These are phyloP conservation scores for Actinostola sp. DNA, from an alignment of 92 coral and sea anemone genomes.

Conservation along the genomic window DNA sequence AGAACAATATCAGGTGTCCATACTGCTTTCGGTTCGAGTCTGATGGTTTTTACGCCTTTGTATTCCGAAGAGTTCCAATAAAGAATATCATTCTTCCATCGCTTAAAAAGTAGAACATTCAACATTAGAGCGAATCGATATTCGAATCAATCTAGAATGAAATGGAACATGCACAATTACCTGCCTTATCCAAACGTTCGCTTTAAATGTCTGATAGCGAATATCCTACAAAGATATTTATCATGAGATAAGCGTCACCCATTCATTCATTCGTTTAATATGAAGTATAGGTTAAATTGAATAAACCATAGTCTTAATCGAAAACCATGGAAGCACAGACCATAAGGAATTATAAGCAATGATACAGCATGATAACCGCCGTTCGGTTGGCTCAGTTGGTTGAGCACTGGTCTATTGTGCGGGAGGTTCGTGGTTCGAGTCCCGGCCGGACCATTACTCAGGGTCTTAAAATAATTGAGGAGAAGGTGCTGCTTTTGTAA, in stretches of 20 bases:
- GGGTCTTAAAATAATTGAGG: no score
- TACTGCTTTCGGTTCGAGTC: slow-evolving; percentile 72
- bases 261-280: not conserved
- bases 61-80: slow-evolving; percentile 69
- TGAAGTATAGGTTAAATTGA: no score
- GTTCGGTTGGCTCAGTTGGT: no score
- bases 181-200: slow-evolving; percentile 93
- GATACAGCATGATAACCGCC: no score
- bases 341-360: no score
- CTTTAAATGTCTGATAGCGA: slow-evolving; percentile 83
- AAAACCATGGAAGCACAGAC: no score
- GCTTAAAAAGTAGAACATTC: slow-evolving; percentile 3
- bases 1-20: slow-evolving; percentile 95
- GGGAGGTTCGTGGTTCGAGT: no score
- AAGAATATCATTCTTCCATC: slow-evolving; percentile 82
- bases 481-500: no score
- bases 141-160: no score
- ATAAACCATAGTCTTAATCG: no score
- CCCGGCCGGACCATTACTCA: no score
- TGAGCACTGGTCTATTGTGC: no score
- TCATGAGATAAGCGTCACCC: not conserved
- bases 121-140: not conserved
- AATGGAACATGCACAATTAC: slow-evolving; percentile 28
- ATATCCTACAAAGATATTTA: slow-evolving; percentile 49
- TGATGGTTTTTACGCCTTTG: slow-evolving; percentile 63